Conservation (phyloP, 2,888 invertebrate species). For the Stenodera caucasica region DNA sequence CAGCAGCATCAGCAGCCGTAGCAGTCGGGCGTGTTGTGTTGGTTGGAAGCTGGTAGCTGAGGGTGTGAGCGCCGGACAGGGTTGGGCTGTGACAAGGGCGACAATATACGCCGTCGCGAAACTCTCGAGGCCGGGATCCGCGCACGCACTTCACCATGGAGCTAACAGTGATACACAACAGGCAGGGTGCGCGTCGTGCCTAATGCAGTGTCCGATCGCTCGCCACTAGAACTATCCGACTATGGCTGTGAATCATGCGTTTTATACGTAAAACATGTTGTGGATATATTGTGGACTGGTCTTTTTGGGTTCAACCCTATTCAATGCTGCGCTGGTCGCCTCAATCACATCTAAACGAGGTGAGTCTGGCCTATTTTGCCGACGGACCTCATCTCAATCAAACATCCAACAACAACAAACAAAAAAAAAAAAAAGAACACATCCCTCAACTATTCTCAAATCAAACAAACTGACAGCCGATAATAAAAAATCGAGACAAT, state of each 20-base stretch:
- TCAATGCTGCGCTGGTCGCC: slow-evolving; percentile 42
- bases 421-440: too few species aligned
- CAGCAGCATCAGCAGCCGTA: too few species aligned
- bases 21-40: slow-evolving; percentile 18
- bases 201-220: slow-evolving; percentile 38
- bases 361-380: slow-evolving; percentile 32
- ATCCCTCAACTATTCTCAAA: too few species aligned
- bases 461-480: too few species aligned
- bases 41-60: slow-evolving; percentile 37
- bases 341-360: slow-evolving; percentile 52
- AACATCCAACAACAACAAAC: background rate
- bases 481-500: too few species aligned
- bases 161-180: slow-evolving; percentile 50
- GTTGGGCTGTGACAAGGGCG: slow-evolving; percentile 38
- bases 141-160: slow-evolving; percentile 51
- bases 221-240: slow-evolving; percentile 37
- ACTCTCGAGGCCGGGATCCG: slow-evolving; percentile 43
- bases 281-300: slow-evolving; percentile 54
- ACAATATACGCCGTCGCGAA: slow-evolving; percentile 42
- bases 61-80: slow-evolving; percentile 42
- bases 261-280: slow-evolving; percentile 54
- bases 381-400: slow-evolving; percentile 1
- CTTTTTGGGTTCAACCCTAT: slow-evolving; percentile 47
- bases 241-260: slow-evolving; percentile 55
- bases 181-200: slow-evolving; percentile 47